These are phyloP conservation scores for Podarcis muralis DNA, from an alignment of 2,113 vertebrate species.

Conservation along the genomic window DNA sequence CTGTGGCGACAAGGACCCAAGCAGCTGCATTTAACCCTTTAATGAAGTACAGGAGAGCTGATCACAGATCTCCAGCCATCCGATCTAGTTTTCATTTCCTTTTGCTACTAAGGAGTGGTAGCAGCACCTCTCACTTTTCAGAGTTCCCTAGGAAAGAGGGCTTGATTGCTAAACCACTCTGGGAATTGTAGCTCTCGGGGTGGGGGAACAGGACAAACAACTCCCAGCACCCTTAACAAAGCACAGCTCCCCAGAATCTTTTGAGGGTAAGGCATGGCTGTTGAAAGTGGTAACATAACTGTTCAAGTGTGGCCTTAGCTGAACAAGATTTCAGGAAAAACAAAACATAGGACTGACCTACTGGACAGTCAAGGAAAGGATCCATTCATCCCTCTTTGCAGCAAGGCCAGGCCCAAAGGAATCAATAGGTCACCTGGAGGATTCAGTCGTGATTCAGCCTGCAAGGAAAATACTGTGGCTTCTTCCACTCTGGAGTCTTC, in stretches of 20 bases:
- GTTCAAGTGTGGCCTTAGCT: neutral
- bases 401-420: neutral
- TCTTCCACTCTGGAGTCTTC: neutral
- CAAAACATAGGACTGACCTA: neutral
- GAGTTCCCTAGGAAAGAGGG: too few relatives aligned
- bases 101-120: neutral
- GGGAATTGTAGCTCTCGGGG: too few relatives aligned
- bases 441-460: neutral
- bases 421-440: neutral
- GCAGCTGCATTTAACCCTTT: neutral
- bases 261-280: too few relatives aligned
- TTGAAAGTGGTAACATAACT: too few relatives aligned
- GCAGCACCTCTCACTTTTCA: too few relatives aligned
- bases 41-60: neutral
- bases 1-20: neutral
- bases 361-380: neutral
- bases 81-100: neutral
- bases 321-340: neutral
- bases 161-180: too few relatives aligned
- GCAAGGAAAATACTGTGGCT: neutral
- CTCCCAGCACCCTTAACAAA: too few relatives aligned
- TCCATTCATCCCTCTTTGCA: neutral
- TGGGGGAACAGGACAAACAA: too few relatives aligned
- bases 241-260: too few relatives aligned
- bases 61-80: neutral